Base-by-base conservation (phyloP, 2,888 invertebrate species). In the Stenurella melanura region DNA sequence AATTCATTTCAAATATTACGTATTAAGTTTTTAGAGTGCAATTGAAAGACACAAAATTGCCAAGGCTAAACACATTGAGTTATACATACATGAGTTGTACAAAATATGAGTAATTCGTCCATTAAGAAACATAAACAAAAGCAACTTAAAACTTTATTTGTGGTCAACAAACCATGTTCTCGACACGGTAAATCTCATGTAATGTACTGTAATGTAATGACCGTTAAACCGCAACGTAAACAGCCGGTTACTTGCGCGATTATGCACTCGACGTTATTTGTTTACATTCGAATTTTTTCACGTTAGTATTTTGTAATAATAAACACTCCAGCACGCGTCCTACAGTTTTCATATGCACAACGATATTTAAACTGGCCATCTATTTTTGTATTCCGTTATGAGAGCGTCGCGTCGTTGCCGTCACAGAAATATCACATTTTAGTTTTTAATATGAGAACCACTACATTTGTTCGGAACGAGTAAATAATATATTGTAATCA, bases 371-470 rank as follows among this genome's bases (percentile, higher is more conserved):
- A 12, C 26, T 60, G 60, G 26, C 12, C 21, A 15, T 63, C 61
- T 34, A 63, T 34, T 63, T 63, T 63, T 34, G 61, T 63, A 63
- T 30, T 17, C 34, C 17, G 10, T 18, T 64, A 64, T 19, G 15
- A 42, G 19, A 42, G 64, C 18, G 64, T 18, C 42, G 19, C 19
- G 18, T 21, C 17, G 38, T 17, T 42, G 18, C 42, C 17, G 38
- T 17, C 26, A 64, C 42, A 42, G 19, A 12, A 21, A 21, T 61
- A 18, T 50, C n/a, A n/a, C 12, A 18, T 42, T 42, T 42, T 64
- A 64, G 42, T 64, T 64, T 19, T 64, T 64, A 64, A 42, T 64
- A 64, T 64, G 64, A 42, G 64, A 64, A 67, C 17, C 54, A 26
- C n/a, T 26, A 12, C 67, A 67, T 54, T 67, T 67, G 67, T 54